phyloP scores from a whole-genome alignment of 2,797 vertebrate genomes.

The Chelidonichthys spinosus region DNA sequence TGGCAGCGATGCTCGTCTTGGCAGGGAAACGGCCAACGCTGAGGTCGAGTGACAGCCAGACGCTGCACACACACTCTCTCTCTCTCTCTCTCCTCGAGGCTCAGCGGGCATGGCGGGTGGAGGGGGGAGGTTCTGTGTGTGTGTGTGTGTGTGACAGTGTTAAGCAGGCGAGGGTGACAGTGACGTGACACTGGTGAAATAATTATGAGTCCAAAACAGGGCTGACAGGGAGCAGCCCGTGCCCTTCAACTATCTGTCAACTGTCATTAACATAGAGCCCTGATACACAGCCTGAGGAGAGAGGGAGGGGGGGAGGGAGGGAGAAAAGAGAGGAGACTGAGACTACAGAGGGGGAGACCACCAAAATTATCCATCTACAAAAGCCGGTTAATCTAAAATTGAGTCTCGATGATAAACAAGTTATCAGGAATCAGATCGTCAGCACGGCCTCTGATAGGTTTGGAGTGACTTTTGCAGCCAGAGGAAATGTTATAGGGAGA shows the following conservation, averaged over 20 bases:
- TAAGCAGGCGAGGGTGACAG: constrained; percentile 97
- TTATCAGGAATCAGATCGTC: constrained; percentile 25
- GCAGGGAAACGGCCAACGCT: constrained; percentile 83
- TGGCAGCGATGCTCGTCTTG: constrained; percentile 79
- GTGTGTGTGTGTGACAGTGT: constrained; percentile 81
- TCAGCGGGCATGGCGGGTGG: constrained; percentile 79
- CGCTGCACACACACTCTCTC: constrained; percentile 26
- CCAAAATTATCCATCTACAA: constrained; percentile 44
- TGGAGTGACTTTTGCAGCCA: constrained; percentile 2
- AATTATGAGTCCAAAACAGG: constrained; percentile 99
- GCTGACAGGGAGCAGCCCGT: constrained; percentile 99
- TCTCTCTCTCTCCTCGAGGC: constrained; percentile 58
- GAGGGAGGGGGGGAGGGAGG: constrained; percentile 19
- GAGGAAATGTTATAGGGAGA: constrained; percentile 24
- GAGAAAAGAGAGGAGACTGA: constrained; percentile 24
- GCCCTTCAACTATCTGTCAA: constrained; percentile 98
- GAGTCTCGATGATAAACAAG: constrained; percentile 6
- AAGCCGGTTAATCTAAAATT: constrained; percentile 28
- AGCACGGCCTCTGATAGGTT: not conserved
- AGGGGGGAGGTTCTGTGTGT: constrained; percentile 37
- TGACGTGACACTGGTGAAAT: constrained; percentile 99
- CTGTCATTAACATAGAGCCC: constrained; percentile 93
- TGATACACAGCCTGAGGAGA: constrained; percentile 76
- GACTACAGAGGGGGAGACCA: constrained; percentile 43
- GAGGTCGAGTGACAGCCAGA: constrained; percentile 85